Base-by-base conservation (phyloP, 2,113 vertebrate genomes). In the Oncorhynchus mykiss region DNA sequence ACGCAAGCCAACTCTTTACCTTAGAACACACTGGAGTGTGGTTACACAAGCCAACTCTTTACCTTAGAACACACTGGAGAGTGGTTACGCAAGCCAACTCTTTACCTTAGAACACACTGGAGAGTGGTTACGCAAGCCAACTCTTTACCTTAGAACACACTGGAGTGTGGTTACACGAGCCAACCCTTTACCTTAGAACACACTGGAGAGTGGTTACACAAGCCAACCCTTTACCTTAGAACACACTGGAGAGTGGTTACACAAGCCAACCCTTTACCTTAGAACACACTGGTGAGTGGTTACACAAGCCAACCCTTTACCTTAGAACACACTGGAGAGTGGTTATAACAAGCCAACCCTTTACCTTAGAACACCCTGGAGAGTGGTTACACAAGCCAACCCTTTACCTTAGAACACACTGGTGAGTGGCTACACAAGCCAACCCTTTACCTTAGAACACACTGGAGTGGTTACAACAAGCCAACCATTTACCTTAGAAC, bases 51-150 rank as follows among this genome's bases (percentile, higher is more conserved):
- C 22, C 22, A 24, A 24, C 22, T 1, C 22, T 24, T 24, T 24
- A 24, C 22, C 22, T 24, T 24, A 24, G 22, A 24, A 24, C 4
- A 49, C 12, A 49, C 6, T 57, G 9, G 64, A 72, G 84, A 83
- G 34, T 84, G 76, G 81, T 91, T 91, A 91, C 48, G 80, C 88
- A 90, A 91, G 83, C 80, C 48, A 74, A 49, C 60, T 51, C 74
- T 78, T 39, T 34, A 62, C 67, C 65, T 70, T 48, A 39, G 18
- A 31, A 72, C 29, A 31, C 29, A 31, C 29, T 31, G 29, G 29
- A 70, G 84, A 84, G 29, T 84, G 76, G 82, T 91, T 91, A 91
- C 34, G 80, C 88, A 90, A 91, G 83, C 80, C 34, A 76, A 54
- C 60, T 64, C 74, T 80, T 39, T 27, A 66, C 67, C 67, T 72